A percentile compares a stretch with the other conserved stretches of the same genome.
Conservation (phyloP, 2,113 vertebrate species). For the Oophaga pumilio region DNA sequence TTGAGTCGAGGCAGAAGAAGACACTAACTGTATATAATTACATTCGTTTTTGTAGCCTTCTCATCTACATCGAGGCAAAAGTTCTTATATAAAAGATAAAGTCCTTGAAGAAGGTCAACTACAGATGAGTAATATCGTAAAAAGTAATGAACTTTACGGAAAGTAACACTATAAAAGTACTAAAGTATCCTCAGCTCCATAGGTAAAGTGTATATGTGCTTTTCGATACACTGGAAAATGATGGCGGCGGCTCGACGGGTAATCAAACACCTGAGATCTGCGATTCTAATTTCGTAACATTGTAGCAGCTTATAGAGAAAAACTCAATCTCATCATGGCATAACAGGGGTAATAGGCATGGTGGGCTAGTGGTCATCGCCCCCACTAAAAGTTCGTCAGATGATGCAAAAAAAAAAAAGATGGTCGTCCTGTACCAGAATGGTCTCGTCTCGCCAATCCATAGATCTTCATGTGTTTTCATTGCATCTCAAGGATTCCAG, state of each 20-base stretch:
- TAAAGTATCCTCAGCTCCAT: background rate
- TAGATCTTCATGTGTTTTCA: background rate
- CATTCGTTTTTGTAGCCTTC: background rate
- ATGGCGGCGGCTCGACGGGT: background rate
- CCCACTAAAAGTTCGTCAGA: background rate
- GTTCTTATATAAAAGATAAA: background rate
- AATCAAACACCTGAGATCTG: slow-evolving; percentile 10
- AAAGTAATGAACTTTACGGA: background rate
- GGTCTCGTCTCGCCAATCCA: background rate
- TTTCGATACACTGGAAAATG: background rate
- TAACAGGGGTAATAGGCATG: background rate
- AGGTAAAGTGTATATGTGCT: background rate
- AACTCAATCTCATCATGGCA: background rate
- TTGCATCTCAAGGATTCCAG: slow-evolving; percentile 33
- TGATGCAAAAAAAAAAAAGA: background rate
- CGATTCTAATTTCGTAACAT: background rate
- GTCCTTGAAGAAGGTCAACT: background rate
- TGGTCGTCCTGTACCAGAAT: background rate
- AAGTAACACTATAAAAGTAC: background rate
- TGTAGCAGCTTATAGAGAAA: background rate
- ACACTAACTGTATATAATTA: background rate
- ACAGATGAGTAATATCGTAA: background rate
- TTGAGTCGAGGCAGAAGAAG: background rate
- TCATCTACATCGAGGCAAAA: background rate
- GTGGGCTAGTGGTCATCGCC: background rate